Base-by-base conservation (phyloP, 2,113 vertebrate genomes). In the Catharus bicknelli region DNA sequence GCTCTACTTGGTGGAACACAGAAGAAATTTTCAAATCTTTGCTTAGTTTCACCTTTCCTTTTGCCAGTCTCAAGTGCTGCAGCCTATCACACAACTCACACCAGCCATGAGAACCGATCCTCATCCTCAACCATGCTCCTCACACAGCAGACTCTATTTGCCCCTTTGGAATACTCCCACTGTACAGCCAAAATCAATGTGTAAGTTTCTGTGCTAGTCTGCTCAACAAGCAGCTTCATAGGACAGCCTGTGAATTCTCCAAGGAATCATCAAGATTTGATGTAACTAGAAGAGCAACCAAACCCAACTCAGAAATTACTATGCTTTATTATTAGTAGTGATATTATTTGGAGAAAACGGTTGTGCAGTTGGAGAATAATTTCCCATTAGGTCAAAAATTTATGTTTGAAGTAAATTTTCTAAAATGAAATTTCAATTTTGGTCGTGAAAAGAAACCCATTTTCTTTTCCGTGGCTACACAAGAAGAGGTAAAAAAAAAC, bases 81-180 rank as follows among this genome's bases (percentile, higher is more conserved):
- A 84, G 74, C 23, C 57, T 53, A 69, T 40, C 70, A 72, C 62
- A 88, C 27, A 90, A 64, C n/a, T 42, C 4, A 2, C 18, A 42
- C 30, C 10, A 75, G 48, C 53, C 45, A 29, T 1, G 8, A 53
- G 18, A 80, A 83, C 30, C n/a, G 26, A 51, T 25, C 40, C 40
- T 40, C 40, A 40, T 13, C 40, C 38, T 38, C 38, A 38, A 14
- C 63, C 26, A 27, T 3, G 23, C 34, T 55, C 43, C 36, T 30
- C 22, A 26, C 22, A 61, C 1, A 54, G 15, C 0, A 0, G 9
- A 19, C 20, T 32, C 45, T 57, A 16, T 36, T 5, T 61, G 54
- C 17, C 50, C 6, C 59, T 66, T 23, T 43, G 55, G 22, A 64
- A 66, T 26, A 74, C 4, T 47, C 32, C 42, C 34, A 58, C 25